phyloP scores from a whole-genome alignment of 2,113 vertebrate genomes.

The Tichodroma muraria region DNA sequence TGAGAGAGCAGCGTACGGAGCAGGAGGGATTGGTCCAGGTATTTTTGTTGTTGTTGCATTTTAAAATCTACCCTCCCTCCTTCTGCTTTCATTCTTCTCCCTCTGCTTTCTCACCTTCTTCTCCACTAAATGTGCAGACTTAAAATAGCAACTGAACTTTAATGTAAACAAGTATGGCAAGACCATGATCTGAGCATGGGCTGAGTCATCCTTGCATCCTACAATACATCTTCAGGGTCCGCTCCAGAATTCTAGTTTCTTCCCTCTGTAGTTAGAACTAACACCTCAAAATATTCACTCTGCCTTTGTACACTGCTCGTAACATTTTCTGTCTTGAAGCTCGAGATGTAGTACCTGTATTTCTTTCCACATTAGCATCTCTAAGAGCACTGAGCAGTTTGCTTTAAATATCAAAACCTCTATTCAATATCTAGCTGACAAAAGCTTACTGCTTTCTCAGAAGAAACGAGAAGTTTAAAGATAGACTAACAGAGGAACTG shows the following conservation, averaged over 20 bases:
- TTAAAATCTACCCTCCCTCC: neutral
- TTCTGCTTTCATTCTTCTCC: neutral
- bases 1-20: neutral
- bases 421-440: neutral
- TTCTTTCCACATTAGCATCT: neutral
- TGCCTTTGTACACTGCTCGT: neutral
- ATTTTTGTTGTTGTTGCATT: neutral
- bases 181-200: constrained; percentile 11
- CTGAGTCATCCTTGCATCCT: constrained; percentile 72
- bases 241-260: neutral
- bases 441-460: neutral
- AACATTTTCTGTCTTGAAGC: neutral
- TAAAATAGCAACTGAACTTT: constrained; percentile 53
- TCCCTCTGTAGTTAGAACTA: neutral
- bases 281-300: neutral
- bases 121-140: neutral
- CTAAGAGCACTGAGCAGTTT: neutral
- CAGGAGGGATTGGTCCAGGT: neutral
- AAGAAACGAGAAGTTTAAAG: neutral
- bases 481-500: neutral
- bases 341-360: neutral
- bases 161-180: constrained; percentile 21
- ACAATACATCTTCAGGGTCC: neutral
- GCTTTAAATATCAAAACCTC: neutral
- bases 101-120: neutral